Base-by-base conservation (phyloP, 2,888 invertebrate species). In the Icerya purchasi region DNA sequence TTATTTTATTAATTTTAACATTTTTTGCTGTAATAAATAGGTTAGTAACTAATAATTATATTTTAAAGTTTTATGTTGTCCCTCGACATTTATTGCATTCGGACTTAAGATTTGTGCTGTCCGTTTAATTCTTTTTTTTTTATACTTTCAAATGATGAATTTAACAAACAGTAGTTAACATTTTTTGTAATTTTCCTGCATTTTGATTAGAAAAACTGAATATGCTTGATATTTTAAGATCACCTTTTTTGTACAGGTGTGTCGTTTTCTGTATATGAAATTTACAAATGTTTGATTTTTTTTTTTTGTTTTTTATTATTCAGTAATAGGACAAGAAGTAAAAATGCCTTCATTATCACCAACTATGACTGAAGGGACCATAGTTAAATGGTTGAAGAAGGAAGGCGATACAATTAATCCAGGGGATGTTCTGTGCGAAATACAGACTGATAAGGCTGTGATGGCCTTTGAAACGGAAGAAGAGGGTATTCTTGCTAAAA, bases 381-480 rank as follows among this genome's bases (percentile, higher is more conserved):
- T 78, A 49, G 73, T 78, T 1, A 75, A 76, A 64, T 78, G 78
- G 78, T 61, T 74, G 19, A 78, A 77, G 66, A 74, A 75, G 62
- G 78, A 77, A 72, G 80, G 80, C 63, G 77, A 75, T 50, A 59
- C 68, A 2, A 69, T 78, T 25, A 66, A 69, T 22, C 70, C 79
- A 21, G 81, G 81, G 10, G 81, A 81, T 69, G 74, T 78, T 2
- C 66, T 81, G 2, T 80, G 80, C 68, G 80, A 81, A 64, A 78
- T 81, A 66, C 78, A 81, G 68, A 81, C 80, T 1, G 80, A 81
- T 68, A 81, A 81, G 69, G 79, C 80, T 59, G 74, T 79, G 1
- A 74, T 80, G 64, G 71, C 76, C 2, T 72, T 79, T 66, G 80
- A 80, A 66, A 70, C 70, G 52, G 80, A 80, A 61, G 80, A 81